These are phyloP conservation scores for Dipodomys stephensi DNA, from an alignment of 2,113 vertebrate genomes.

Conservation along the genomic window DNA sequence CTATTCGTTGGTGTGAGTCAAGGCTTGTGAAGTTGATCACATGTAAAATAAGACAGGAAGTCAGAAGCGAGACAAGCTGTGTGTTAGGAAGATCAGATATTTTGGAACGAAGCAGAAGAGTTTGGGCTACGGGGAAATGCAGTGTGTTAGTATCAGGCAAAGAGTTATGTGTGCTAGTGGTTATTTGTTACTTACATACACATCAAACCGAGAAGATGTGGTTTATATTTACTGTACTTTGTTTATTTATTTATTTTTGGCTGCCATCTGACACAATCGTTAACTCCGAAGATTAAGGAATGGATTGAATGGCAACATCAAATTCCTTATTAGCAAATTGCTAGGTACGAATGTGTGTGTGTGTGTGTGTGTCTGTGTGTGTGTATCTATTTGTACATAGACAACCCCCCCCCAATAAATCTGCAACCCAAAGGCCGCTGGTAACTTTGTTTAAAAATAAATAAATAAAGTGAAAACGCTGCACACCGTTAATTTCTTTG, in stretches of 20 bases:
- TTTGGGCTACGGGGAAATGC: background rate
- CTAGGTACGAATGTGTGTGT: conserved; percentile 83
- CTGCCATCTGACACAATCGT: conserved; percentile 83
- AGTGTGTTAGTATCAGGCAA: background rate
- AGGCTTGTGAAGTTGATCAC: background rate
- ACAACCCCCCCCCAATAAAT: conserved; percentile 79
- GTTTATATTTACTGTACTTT: conserved; percentile 70
- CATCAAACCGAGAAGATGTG: conserved; percentile 80
- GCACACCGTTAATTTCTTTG: conserved; percentile 94
- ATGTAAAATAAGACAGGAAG: background rate
- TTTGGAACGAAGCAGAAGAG: conserved; percentile 52
- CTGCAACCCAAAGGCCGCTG: conserved; percentile 85
- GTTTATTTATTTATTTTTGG: background rate
- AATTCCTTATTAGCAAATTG: conserved; percentile 83
- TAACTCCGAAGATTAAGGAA: conserved; percentile 84
- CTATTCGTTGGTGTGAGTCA: background rate
- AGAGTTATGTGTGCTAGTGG: conserved; percentile 70
- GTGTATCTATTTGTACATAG: conserved; percentile 54
- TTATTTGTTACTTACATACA: conserved; percentile 85
- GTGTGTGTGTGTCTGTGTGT: conserved; percentile 11
- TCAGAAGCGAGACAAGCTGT: background rate
- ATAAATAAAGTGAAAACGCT: conserved; percentile 79
- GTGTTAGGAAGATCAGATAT: background rate
- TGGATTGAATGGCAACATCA: conserved; percentile 81
- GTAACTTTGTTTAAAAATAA: conserved; percentile 86